A percentile compares a stretch with the other conserved stretches of the same genome.
These are phyloP conservation scores for Ectemnius lituratus DNA, from an alignment of 2,888 invertebrate species.

Conservation along the genomic window DNA sequence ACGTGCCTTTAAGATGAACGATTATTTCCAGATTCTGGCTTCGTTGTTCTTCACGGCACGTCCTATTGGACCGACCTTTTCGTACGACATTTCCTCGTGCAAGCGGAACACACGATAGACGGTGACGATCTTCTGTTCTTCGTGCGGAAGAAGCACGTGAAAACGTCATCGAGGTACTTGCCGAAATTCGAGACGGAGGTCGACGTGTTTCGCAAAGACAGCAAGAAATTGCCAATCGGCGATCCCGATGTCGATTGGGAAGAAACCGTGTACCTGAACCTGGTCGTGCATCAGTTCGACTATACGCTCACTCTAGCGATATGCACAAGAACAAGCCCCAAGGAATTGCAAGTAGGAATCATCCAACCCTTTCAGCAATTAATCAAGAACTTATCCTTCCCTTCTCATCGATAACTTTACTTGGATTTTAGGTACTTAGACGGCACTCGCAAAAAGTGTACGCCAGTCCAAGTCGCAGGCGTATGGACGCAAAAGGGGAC, in stretches of 20 bases:
- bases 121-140: slow-evolving; percentile 97
- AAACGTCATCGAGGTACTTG: slow-evolving; percentile 90
- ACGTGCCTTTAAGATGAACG: neutral
- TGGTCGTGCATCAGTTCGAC: slow-evolving; percentile 99
- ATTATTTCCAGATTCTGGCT: slow-evolving; percentile 88
- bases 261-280: slow-evolving; percentile 98
- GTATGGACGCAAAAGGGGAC: slow-evolving; percentile 99
- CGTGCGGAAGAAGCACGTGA: slow-evolving; percentile 94
- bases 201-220: slow-evolving; percentile 98
- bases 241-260: slow-evolving; percentile 99
- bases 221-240: slow-evolving; percentile 96
- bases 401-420: neutral
- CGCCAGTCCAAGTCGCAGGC: slow-evolving; percentile 96
- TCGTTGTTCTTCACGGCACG: slow-evolving; percentile 94
- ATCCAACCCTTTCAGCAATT: neutral
- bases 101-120: slow-evolving; percentile 92
- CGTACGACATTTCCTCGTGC: slow-evolving; percentile 95
- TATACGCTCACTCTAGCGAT: slow-evolving; percentile 98
- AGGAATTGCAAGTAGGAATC: slow-evolving; percentile 92
- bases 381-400: neutral
- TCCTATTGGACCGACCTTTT: slow-evolving; percentile 98
- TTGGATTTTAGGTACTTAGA: slow-evolving; percentile 68
- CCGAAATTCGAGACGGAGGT: slow-evolving; percentile 97
- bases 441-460: slow-evolving; percentile 87
- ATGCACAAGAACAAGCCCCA: slow-evolving; percentile 97